Base-by-base conservation (phyloP, 2,797 vertebrate species). In the Pagetopsis macropterus region DNA sequence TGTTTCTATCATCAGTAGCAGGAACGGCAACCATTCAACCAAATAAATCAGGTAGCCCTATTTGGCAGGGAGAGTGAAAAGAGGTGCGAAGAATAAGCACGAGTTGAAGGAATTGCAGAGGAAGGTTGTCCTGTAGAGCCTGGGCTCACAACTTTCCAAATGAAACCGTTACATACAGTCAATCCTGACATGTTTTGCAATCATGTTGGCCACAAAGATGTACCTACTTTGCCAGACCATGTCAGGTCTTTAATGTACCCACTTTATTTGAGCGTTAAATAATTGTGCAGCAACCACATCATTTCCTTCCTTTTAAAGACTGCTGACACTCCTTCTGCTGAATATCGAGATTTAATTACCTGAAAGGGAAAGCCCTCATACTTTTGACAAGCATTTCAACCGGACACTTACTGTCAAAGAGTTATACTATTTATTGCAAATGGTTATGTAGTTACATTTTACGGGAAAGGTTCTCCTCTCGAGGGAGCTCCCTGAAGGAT, bases 291-390 rank as follows among this genome's bases (percentile, higher is more conserved):
- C 19, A 27, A 21, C 72, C 41, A 37, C 41, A 65, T 51, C 31
- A 56, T 37, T 27, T 45, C 49, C 33, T 54, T 51, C 40, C 50
- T 79, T 62, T 60, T 17, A 55, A 16, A 72, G 12, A 44, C 48
- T 48, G 1, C 6, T 12, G 15, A 67, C 43, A 9, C 65, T 67
- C 27, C 19, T 54, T 49, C 54, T 41, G 66, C 55, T 67, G 56
- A 76, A 65, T 51, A 82, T 75, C 6, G 40, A 61, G 43, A 55
- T 67, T 85, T 70, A 74, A 81, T 84, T 78, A 76, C 63, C 56
- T 78, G 56, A 63, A 75, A 70, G 41, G 56, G 37, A 75, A 78
- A 67, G 54, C 37, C 15, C 55, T 45, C 46, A 44, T 37, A 60
- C 6, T 8, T 70, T 68, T 71, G 63, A 76, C 31, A 43, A 43